Conservation (phyloP, 1,140 invertebrate species). For the Drosophila nigromelanica region DNA sequence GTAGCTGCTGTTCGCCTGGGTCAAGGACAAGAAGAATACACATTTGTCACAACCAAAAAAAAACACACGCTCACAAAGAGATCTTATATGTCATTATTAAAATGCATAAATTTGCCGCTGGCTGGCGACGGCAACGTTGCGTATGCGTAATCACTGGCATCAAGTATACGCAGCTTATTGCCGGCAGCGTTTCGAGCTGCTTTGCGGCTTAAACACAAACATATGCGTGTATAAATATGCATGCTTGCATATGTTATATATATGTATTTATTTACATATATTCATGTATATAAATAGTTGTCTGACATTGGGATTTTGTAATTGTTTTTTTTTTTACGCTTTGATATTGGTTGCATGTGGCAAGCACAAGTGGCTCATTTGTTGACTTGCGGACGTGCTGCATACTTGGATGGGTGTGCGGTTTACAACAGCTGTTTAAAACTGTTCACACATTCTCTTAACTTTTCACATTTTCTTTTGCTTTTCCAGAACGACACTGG, state of each 20-base stretch:
- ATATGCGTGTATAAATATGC: constrained; percentile 1
- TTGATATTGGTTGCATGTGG: constrained; percentile 14
- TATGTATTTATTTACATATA: neutral
- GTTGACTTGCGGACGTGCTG: constrained; percentile 2
- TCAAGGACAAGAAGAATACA: constrained; percentile 8
- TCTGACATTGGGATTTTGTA: neutral
- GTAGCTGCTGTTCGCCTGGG: neutral
- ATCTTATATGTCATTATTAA: constrained; percentile 28
- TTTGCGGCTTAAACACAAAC: constrained; percentile 51
- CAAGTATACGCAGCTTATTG: constrained; percentile 60
- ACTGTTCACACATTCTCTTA: constrained; percentile 10
- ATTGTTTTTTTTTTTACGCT: constrained; percentile 38
- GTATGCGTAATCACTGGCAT: constrained; percentile 70
- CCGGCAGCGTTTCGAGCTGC: constrained; percentile 5
- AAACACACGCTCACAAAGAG: neutral
- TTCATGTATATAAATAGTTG: neutral
- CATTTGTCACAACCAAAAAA: neutral
- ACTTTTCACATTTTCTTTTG: constrained; percentile 9
- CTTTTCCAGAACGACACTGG: constrained; percentile 89
- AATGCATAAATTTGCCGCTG: constrained; percentile 46
- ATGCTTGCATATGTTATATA: neutral
- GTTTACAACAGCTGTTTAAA: neutral
- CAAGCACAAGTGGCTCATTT: constrained; percentile 55
- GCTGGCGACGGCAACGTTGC: constrained; percentile 27
- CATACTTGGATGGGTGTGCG: neutral